Evolutionary conservation across 2,797 vertebrate species (phyloP).

Genomic region (Setipinna tenuifilis): DNA sequence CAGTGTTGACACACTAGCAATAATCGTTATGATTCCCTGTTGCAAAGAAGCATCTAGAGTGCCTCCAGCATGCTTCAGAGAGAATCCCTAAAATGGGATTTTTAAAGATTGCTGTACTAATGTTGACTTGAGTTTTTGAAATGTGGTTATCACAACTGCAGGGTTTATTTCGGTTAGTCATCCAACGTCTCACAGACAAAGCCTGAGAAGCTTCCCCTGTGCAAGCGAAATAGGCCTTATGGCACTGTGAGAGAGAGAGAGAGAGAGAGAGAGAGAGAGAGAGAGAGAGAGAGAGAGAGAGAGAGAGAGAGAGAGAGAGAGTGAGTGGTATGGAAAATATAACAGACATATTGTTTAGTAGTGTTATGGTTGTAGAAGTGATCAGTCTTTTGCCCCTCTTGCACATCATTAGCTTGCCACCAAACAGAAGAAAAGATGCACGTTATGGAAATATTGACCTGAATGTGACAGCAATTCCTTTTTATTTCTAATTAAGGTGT

Average conservation of each 20-base stretch:
- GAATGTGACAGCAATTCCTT: not conserved
- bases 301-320: too few relatives aligned
- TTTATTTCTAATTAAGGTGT: not conserved
- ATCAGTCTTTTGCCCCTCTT: not conserved
- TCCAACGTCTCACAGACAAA: not conserved
- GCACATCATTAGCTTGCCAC: not conserved
- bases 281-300: too few relatives aligned
- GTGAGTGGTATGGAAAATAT: too few relatives aligned
- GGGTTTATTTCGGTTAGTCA: not conserved
- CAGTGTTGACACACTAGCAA: too few relatives aligned
- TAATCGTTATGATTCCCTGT: not conserved
- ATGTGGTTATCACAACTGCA: not conserved
- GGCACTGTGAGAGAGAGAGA: not conserved
- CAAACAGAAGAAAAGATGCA: not conserved
- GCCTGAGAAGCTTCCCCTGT: not conserved
- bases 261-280: too few relatives aligned
- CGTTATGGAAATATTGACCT: constrained; percentile 17
- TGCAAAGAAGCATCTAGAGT: not conserved
- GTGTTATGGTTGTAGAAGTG: not conserved
- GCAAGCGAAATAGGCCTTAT: not conserved
- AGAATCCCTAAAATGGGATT: not conserved
- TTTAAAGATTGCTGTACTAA: not conserved
- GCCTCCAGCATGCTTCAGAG: not conserved
- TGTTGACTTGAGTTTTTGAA: not conserved
- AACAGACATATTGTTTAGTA: not conserved